These are phyloP conservation scores for Morinoia aosen DNA, from an alignment of 2,888 invertebrate genomes.

Conservation along the genomic window DNA sequence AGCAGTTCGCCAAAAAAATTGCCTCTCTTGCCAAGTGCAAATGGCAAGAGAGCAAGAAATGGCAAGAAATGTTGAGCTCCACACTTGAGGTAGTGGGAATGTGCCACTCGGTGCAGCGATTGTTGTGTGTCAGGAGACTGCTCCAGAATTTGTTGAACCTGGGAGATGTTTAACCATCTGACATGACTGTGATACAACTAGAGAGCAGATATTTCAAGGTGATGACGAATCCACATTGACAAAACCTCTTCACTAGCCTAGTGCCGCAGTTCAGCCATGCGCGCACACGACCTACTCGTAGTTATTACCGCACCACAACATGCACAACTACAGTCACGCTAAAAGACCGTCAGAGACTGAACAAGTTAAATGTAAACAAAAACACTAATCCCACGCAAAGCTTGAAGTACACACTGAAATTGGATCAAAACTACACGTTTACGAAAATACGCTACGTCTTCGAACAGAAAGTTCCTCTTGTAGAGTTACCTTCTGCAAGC, in stretches of 20 bases:
- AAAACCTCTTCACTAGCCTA: background rate
- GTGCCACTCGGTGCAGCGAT: background rate
- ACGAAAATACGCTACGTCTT: background rate
- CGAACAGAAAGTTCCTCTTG: background rate
- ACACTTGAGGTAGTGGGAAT: background rate
- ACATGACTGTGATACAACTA: background rate
- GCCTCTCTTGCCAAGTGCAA: background rate
- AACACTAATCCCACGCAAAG: background rate
- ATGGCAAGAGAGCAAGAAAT: background rate
- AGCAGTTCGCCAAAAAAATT: background rate
- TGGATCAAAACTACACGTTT: background rate
- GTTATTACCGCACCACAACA: background rate
- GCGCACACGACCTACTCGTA: no score
- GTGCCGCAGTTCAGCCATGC: no score
- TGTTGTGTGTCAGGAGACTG: background rate
- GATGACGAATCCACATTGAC: background rate
- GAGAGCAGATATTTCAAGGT: background rate
- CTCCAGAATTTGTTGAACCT: background rate
- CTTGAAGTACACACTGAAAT: background rate
- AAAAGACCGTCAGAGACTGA: background rate
- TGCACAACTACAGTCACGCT: background rate
- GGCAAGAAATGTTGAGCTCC: background rate
- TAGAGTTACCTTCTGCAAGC: background rate
- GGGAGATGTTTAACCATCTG: background rate
- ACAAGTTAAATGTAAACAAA: background rate